These are phyloP conservation scores for Caenorhabditis drosophilae DNA, from an alignment of 2,888 invertebrate genomes.

Conservation along the genomic window DNA sequence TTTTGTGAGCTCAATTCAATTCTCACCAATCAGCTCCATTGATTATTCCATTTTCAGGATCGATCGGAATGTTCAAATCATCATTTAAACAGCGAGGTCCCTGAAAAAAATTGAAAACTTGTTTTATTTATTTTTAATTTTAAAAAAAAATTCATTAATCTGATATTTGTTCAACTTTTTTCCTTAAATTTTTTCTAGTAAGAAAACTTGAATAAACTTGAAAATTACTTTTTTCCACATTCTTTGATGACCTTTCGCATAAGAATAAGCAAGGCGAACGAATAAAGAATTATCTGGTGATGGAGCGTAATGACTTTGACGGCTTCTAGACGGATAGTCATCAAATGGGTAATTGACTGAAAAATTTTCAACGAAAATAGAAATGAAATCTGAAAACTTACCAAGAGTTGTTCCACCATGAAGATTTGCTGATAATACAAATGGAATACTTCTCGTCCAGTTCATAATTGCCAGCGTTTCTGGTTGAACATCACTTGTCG, in stretches of 20 bases:
- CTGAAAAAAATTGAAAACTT: slow-evolving; percentile 16
- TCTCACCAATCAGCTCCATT: slow-evolving; percentile 91
- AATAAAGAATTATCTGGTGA: slow-evolving; percentile 62
- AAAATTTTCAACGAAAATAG: background rate
- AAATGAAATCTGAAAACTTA: slow-evolving; percentile 68
- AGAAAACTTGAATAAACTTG: too few relatives aligned
- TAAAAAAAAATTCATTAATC: background rate
- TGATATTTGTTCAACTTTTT: too few relatives aligned
- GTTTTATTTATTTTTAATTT: background rate
- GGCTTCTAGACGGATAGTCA: slow-evolving; percentile 75
- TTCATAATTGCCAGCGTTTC: slow-evolving; percentile 70
- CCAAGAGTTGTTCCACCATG: slow-evolving; percentile 82
- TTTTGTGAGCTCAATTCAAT: too few relatives aligned
- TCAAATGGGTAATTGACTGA: slow-evolving; percentile 88
- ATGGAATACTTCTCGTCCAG: slow-evolving; percentile 65
- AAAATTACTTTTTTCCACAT: slow-evolving; percentile 53
- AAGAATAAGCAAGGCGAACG: slow-evolving; percentile 62
- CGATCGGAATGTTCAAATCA: slow-evolving; percentile 71
- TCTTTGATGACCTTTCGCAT: slow-evolving; percentile 57
- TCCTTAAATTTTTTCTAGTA: too few relatives aligned
- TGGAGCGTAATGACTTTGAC: slow-evolving; percentile 42
- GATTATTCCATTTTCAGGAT: slow-evolving; percentile 85
- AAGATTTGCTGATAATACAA: slow-evolving; percentile 67
- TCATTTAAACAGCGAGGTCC: slow-evolving; percentile 59
- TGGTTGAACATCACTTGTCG: slow-evolving; percentile 56